Conservation (phyloP, 2,888 invertebrate species). For the Hirtodrosophila duncani region DNA sequence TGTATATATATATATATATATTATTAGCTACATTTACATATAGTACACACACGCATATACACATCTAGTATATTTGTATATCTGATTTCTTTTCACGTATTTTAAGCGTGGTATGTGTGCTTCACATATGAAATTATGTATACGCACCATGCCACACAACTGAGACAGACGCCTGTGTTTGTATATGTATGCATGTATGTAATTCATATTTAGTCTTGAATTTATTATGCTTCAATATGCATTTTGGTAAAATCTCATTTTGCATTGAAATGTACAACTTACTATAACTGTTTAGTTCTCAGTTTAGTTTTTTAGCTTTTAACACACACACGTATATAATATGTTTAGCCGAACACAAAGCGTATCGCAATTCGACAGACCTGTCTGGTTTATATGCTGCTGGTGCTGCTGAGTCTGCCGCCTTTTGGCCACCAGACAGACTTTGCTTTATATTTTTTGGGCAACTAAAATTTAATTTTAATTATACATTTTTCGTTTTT, state of each 20-base stretch:
- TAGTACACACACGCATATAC: conserved; percentile 24
- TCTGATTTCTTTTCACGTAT: conserved; percentile 9
- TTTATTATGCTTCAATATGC: conserved; percentile 49
- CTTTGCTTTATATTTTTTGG: conserved; percentile 7
- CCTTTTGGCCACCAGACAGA: background rate
- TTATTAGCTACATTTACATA: conserved; percentile 57
- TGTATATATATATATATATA: conserved; percentile 16
- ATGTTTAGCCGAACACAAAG: too few species aligned
- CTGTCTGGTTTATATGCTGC: conserved; percentile 8
- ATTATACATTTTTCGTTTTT: conserved; percentile 1
- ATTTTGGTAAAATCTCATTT: conserved; percentile 53
- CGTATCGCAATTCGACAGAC: too few species aligned
- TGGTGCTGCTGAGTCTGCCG: background rate
- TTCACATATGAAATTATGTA: conserved; percentile 26
- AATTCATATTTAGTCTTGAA: conserved; percentile 61
- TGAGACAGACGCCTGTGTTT: conserved; percentile 6
- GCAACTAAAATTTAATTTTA: conserved; percentile 1
- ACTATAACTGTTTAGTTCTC: conserved; percentile 49
- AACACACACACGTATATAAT: too few species aligned
- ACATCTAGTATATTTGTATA: conserved; percentile 10
- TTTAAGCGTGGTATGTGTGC: conserved; percentile 35
- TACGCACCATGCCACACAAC: conserved; percentile 21
- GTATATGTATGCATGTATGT: conserved; percentile 23
- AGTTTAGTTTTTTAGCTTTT: conserved; percentile 4
- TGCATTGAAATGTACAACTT: conserved; percentile 53